Percentiles rank a stretch among this genome's conserved stretches.
These are phyloP conservation scores for Forficula auricularia DNA, from an alignment of 1,140 invertebrate genomes.

Conservation along the genomic window DNA sequence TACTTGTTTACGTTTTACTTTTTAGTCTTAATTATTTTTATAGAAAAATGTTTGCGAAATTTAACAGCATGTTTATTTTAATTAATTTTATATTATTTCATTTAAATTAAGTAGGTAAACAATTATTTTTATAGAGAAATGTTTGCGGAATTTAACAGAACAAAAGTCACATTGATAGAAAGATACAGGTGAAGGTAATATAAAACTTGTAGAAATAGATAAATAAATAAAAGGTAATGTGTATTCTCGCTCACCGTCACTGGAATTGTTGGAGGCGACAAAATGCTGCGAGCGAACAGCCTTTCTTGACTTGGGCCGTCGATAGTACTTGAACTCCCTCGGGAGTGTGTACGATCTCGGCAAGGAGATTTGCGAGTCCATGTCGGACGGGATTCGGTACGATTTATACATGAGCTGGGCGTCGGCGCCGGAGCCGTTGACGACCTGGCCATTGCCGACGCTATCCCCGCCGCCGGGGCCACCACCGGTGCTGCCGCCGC, in stretches of 20 bases:
- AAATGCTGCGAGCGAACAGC: conserved; percentile 39
- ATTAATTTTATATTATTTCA: too few species aligned
- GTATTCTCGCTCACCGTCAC: conserved; percentile 63
- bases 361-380: conserved; percentile 58
- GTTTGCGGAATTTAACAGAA: too few species aligned
- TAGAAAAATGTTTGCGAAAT: too few species aligned
- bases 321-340: conserved; percentile 65
- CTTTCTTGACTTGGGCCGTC: conserved; percentile 35
- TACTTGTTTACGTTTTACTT: too few species aligned
- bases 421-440: conserved; percentile 8
- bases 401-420: conserved; percentile 28
- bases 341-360: conserved; percentile 69
- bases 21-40: too few species aligned
- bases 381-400: conserved; percentile 42
- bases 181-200: too few species aligned
- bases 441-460: conserved; percentile 11
- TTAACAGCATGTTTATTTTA: too few species aligned
- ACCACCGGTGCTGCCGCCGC: conserved; percentile 8
- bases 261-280: conserved; percentile 63
- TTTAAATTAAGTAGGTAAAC: too few species aligned
- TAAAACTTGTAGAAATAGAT: too few species aligned
- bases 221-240: too few species aligned
- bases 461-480: conserved; percentile 25
- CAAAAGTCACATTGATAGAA: too few species aligned
- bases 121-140: too few species aligned